Base-by-base conservation (phyloP, 2,797 vertebrate genomes). In the Brachymystax lenok region DNA sequence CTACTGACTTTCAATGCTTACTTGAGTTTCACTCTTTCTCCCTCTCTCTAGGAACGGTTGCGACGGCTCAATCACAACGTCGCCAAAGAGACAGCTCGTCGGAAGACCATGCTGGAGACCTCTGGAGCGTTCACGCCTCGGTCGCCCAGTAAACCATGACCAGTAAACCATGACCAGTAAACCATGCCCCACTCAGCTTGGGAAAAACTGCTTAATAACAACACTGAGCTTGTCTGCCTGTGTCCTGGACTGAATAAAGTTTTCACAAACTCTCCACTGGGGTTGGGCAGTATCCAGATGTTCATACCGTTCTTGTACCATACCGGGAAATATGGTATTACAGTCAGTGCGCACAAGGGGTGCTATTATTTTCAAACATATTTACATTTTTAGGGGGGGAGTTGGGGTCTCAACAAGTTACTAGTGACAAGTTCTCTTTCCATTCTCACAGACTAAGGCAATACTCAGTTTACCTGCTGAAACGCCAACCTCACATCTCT, bases 1-100 rank as follows among this genome's bases (percentile, higher is more conserved):
- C 40, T 13, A 46, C 40, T 46, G 40, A 46, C 40, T 46, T 13
- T 13, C 40, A 46, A 46, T 46, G 40, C 40, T 46, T 17, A 56
- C 52, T 56, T 19, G 52, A 16, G 52, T 54, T 63, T 28, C 71
- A 51, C 13, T 16, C 7, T 73, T 17, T 14, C n/a, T 12, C 63
- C 59, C 1, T 78, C 52, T 8, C 12, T 50, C 27, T 85, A 98
- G 97, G 97, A 98, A 69, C 90, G 97, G 30, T 89, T 98, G 84
- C 89, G 97, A 79, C 82, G 97, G 77, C 91, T 98, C 69, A 97
- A 97, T 87, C 97, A 98, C 89, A 97, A 95, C 19, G 96, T 99
- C 73, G 96, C 96, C 76, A 98, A 97, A 85, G 97, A 99, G 91
- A 98, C 96, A 0, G 95, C 96, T 1, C 85, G 96, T 1, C 95